Conservation (phyloP, 2,888 invertebrate genomes). For the Pemphredon lugubris region DNA sequence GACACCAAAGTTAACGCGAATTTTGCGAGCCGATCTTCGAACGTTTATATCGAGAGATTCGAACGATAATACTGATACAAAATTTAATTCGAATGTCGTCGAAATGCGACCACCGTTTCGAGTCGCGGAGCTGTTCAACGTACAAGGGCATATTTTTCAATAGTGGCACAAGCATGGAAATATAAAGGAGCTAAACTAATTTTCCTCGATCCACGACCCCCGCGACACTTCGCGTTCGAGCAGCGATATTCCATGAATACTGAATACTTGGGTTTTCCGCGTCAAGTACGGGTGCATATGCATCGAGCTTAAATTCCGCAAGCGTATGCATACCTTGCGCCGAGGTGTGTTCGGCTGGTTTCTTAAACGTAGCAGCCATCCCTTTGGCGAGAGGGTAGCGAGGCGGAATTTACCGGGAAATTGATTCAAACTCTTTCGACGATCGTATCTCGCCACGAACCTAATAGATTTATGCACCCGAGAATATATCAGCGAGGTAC, state of each 20-base stretch:
- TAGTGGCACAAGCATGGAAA: slow-evolving; percentile 30
- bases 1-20: too few species aligned
- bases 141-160: slow-evolving; percentile 29
- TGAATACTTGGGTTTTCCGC: slow-evolving; percentile 60
- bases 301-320: slow-evolving; percentile 57
- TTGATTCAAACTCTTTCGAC: slow-evolving; percentile 25
- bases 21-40: too few species aligned
- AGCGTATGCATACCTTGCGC: slow-evolving; percentile 43
- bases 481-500: not conserved
- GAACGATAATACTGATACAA: too few species aligned
- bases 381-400: not conserved
- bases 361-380: slow-evolving; percentile 41
- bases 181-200: slow-evolving; percentile 56
- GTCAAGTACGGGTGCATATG: slow-evolving; percentile 61
- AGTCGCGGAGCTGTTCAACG: too few species aligned
- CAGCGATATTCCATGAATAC: slow-evolving; percentile 75
- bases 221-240: slow-evolving; percentile 48
- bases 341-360: slow-evolving; percentile 25
- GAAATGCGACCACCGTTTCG: too few species aligned
- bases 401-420: slow-evolving; percentile 8
- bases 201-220: slow-evolving; percentile 47
- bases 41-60: too few species aligned
- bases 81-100: too few species aligned
- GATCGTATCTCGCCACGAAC: not conserved
- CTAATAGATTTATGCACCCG: slow-evolving; percentile 18